A percentile compares a stretch with the other conserved stretches of the same genome.
Conservation (phyloP, 1,140 invertebrate genomes). For the Panulirus ornatus region DNA sequence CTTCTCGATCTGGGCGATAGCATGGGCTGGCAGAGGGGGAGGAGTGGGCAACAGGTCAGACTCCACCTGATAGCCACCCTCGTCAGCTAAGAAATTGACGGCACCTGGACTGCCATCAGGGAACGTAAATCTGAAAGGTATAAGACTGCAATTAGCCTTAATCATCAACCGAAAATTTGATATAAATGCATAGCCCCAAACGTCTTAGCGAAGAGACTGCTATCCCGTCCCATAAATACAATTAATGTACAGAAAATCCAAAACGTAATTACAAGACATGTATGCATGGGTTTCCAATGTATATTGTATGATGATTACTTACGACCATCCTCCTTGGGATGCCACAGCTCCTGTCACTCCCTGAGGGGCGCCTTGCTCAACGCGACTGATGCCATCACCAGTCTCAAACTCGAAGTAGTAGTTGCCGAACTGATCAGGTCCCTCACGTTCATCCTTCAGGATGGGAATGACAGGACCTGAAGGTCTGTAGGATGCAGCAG, state of each 20-base stretch:
- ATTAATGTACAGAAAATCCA: neutral
- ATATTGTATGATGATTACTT: neutral
- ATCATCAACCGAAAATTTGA: neutral
- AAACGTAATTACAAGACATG: no score
- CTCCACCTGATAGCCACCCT: conserved; percentile 39
- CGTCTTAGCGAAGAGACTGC: no score
- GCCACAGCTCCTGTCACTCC: neutral
- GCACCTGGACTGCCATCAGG: conserved; percentile 20
- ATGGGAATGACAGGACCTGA: conserved; percentile 30
- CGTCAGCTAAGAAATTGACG: conserved; percentile 53
- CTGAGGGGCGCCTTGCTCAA: conserved; percentile 38
- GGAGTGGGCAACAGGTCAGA: conserved; percentile 30
- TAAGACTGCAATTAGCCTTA: neutral
- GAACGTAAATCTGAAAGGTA: conserved; percentile 20
- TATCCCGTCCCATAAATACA: no score
- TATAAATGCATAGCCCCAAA: neutral
- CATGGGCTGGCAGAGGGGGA: conserved; percentile 44
- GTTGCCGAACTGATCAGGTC: conserved; percentile 40
- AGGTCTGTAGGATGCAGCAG: neutral
- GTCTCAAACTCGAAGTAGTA: conserved; percentile 58
- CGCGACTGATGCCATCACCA: conserved; percentile 36
- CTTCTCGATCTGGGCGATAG: conserved; percentile 32
- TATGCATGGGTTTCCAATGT: no score
- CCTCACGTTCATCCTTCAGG: conserved; percentile 44
- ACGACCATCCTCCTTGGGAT: conserved; percentile 38